Evolutionary conservation across 2,113 vertebrate genomes (phyloP), one percentile per base, ranked within the genome.

Genomic region (Litocranius walleri): DNA sequence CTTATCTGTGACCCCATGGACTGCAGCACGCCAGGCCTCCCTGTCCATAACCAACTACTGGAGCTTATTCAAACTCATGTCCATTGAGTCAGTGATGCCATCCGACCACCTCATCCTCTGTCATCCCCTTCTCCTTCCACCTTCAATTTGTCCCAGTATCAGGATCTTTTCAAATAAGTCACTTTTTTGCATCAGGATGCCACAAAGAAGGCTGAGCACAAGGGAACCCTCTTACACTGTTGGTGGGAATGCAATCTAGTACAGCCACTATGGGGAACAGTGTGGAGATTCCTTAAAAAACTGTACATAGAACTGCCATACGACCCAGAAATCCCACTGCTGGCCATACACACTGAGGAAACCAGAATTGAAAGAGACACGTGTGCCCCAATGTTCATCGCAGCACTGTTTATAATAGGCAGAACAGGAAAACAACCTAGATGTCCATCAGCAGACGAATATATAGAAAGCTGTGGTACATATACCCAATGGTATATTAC

Each of bases 301-400:
- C 67, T 71, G 67, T 21, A 71, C 21, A 3, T 36, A 40, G n/a
- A 40, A 71, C 5, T 71, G 5, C 67, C n/a, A 40, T 40, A 71
- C 0, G 0, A 71, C 19, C 67, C 10, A 40, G 67, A 23, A 71
- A 40, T 71, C 4, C 67, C 67, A 71, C 10, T 71, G 19, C 0
- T 71, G 67, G n/a, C 9, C 67, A 6, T 23, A 71, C 9, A 36
- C 67, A 23, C 10, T 12, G 67, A 71, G 67, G 19, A 40, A 71
- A 71, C n/a, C 10, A 71, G 19, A 71, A 71, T 1, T 71, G 19
- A 71, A 71, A 40, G 4, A 71, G 67, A 71, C 19, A 23, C 0
- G 3, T 71, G n/a, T 40, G 40, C 5, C 19, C 2, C 5, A 40
- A 2, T 23, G n/a, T 36, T 71, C 67, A 23, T 71, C 0, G 0